A percentile compares a stretch with the other conserved stretches of the same genome.
Evolutionary conservation across 2,113 vertebrate genomes (phyloP).

Genomic region (Triplophysa tibetana): DNA sequence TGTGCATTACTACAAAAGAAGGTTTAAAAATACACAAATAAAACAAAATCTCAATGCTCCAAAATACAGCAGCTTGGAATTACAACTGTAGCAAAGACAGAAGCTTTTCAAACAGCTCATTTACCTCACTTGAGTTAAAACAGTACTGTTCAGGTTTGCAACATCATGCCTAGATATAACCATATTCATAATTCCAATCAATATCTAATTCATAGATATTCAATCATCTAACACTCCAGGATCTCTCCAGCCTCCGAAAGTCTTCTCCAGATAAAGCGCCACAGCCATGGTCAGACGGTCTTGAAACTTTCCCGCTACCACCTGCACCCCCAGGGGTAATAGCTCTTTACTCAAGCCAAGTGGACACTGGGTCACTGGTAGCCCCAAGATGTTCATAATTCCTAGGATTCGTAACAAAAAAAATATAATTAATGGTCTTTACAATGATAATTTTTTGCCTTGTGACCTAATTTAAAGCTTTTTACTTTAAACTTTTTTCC

Average conservation of each 20-base stretch:
- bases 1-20: too few species aligned
- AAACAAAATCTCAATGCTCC: too few species aligned
- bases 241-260: slow-evolving; percentile 85
- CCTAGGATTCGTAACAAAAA: slow-evolving; percentile 63
- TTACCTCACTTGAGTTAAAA: too few species aligned
- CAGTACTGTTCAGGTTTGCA: too few species aligned
- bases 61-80: too few species aligned
- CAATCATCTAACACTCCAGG: slow-evolving; percentile 66
- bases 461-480: background rate
- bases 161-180: background rate
- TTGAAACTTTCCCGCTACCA: slow-evolving; percentile 80
- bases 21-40: too few species aligned
- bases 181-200: too few species aligned
- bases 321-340: slow-evolving; percentile 85
- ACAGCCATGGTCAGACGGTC: slow-evolving; percentile 82
- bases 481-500: too few species aligned
- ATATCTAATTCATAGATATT: background rate
- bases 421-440: background rate
- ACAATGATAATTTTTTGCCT: background rate
- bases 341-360: slow-evolving; percentile 82
- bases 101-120: too few species aligned
- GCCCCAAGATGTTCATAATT: slow-evolving; percentile 82
- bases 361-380: slow-evolving; percentile 89
- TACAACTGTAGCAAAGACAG: too few species aligned
- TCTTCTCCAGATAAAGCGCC: slow-evolving; percentile 81